Evolutionary conservation across 2,797 vertebrate species (phyloP).

Genomic region (Lacerta agilis): DNA sequence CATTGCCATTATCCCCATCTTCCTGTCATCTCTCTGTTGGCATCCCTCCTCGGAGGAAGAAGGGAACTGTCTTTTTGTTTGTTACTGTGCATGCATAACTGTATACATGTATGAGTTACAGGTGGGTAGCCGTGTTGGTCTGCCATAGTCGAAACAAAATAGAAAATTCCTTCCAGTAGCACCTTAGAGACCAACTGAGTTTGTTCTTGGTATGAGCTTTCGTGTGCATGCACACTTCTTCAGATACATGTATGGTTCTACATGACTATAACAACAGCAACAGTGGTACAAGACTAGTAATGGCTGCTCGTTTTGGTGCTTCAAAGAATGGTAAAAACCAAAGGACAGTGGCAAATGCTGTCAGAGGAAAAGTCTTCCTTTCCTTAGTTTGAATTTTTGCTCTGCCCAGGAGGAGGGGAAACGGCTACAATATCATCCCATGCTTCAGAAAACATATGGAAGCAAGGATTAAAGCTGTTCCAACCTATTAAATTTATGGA

Average conservation of each 20-base stretch:
- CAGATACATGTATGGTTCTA: too few relatives aligned
- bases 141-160: too few relatives aligned
- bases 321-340: neutral
- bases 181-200: too few relatives aligned
- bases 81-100: neutral
- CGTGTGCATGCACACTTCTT: too few relatives aligned
- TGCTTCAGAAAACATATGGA: conserved; percentile 71
- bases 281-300: neutral
- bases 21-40: neutral
- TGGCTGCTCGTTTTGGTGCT: neutral
- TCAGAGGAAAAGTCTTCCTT: conserved; percentile 28
- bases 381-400: conserved; percentile 53
- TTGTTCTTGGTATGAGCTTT: too few relatives aligned
- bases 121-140: too few relatives aligned
- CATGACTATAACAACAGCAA: neutral
- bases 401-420: conserved; percentile 54
- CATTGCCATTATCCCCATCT: neutral
- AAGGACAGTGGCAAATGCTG: neutral
- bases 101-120: too few relatives aligned
- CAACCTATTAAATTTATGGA: conserved; percentile 69
- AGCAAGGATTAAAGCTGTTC: conserved; percentile 56
- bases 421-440: conserved; percentile 43
- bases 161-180: too few relatives aligned
- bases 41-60: neutral
- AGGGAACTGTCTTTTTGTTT: neutral